These are phyloP conservation scores for Toxostoma redivivum DNA, from an alignment of 2,113 vertebrate species.

Conservation along the genomic window DNA sequence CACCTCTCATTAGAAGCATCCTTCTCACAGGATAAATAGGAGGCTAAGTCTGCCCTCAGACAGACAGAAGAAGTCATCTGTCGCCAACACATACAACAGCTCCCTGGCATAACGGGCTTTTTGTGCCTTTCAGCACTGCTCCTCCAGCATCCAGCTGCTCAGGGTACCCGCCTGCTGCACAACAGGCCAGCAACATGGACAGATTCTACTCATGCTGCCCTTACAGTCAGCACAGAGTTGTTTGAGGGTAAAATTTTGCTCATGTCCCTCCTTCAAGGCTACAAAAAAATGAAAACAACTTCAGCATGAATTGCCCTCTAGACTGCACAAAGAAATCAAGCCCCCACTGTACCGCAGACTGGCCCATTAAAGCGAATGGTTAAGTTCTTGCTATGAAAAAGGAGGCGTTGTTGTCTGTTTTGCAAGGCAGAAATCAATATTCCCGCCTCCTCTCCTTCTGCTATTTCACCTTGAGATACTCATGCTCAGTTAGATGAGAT, in stretches of 20 bases:
- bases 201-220: background rate
- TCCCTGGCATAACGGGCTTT: background rate
- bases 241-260: background rate
- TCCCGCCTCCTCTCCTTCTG: constrained; percentile 53
- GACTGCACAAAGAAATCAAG: constrained; percentile 7
- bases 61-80: constrained; percentile 13
- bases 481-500: constrained; percentile 31
- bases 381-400: constrained; percentile 52
- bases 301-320: background rate
- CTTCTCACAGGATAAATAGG: background rate
- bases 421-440: constrained; percentile 62
- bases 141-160: background rate
- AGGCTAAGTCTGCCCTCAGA: background rate
- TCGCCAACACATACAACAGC: background rate
- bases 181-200: background rate
- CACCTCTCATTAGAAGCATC: background rate
- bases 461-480: constrained; percentile 56
- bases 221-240: background rate
- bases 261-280: background rate
- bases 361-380: constrained; percentile 23
- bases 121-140: background rate
- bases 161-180: background rate
- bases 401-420: constrained; percentile 64
- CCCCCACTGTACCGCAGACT: background rate
- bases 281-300: background rate